Conservation (phyloP, 1,140 invertebrate species). For the Aphidius ervi region DNA sequence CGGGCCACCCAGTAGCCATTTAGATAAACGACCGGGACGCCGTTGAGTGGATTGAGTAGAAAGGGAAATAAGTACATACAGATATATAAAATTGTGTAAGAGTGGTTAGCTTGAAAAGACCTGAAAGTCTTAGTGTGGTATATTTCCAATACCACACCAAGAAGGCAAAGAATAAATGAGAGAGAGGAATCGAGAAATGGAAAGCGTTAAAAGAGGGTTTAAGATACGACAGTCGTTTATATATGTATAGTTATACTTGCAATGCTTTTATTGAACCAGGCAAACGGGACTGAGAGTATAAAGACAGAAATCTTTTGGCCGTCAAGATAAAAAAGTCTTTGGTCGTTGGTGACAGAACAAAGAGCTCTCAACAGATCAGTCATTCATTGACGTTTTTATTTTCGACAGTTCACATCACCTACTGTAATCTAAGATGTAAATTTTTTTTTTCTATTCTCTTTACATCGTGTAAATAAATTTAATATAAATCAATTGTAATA, state of each 20-base stretch:
- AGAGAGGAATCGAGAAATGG: conserved; percentile 10
- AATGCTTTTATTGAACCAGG: conserved; percentile 2
- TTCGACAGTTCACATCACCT: neutral
- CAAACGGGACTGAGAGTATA: conserved; percentile 19
- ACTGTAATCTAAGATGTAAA: neutral
- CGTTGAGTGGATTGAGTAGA: conserved; percentile 35
- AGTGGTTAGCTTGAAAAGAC: conserved; percentile 19
- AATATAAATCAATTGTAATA: too few relatives aligned
- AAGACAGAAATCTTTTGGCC: conserved; percentile 21
- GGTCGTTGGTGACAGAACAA: conserved; percentile 36
- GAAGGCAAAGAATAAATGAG: conserved; percentile 6
- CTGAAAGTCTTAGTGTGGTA: conserved; percentile 14
- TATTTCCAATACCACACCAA: neutral
- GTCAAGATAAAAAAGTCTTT: conserved; percentile 32
- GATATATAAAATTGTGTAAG: neutral
- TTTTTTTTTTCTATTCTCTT: neutral
- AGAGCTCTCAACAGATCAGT: conserved; percentile 28
- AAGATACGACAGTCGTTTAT: conserved; percentile 5
- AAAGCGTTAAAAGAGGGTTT: neutral
- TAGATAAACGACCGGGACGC: conserved; percentile 50
- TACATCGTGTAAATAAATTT: neutral
- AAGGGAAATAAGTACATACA: conserved; percentile 11
- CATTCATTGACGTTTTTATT: conserved; percentile 16
- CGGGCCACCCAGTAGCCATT: conserved; percentile 54
- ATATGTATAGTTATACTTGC: neutral